A percentile compares a stretch with the other conserved stretches of the same genome.
These are phyloP conservation scores for Nemotelus nigrinus DNA, from an alignment of 2,888 invertebrate genomes.

Conservation along the genomic window DNA sequence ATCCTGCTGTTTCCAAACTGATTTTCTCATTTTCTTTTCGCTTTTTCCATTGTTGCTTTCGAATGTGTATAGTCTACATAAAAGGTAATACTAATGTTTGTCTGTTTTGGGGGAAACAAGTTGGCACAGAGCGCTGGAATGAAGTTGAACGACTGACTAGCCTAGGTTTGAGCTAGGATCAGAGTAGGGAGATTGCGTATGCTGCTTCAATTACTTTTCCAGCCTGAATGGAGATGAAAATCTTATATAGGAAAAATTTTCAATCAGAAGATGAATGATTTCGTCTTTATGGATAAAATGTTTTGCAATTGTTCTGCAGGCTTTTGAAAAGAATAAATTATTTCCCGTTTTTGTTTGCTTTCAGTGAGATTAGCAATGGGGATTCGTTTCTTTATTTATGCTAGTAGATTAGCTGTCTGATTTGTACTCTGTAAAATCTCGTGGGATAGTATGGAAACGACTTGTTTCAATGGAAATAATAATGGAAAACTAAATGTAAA, in stretches of 20 bases:
- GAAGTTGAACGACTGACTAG: neutral
- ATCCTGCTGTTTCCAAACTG: constrained; percentile 2
- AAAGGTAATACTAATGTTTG: constrained; percentile 40
- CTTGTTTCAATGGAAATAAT: too few relatives aligned
- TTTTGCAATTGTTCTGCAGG: constrained; percentile 25
- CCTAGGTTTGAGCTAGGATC: neutral
- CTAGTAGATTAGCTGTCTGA: constrained; percentile 37
- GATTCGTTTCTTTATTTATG: constrained; percentile 28
- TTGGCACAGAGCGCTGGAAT: neutral
- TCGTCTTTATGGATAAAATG: constrained; percentile 34
- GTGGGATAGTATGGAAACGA: too few relatives aligned
- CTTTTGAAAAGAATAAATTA: constrained; percentile 36
- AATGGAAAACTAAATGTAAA: too few relatives aligned
- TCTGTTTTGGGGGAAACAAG: constrained; percentile 35
- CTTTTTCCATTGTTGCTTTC: constrained; percentile 34
- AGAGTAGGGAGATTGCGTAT: constrained; percentile 6
- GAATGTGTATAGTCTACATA: neutral
- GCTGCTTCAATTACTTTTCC: constrained; percentile 36
- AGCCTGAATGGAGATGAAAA: constrained; percentile 22
- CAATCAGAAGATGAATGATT: constrained; percentile 42
- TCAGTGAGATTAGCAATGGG: constrained; percentile 17
- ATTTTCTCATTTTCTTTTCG: constrained; percentile 38
- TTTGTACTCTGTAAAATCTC: neutral
- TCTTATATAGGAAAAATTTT: constrained; percentile 31
- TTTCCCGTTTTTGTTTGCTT: constrained; percentile 14